Evolutionary conservation across 2,888 invertebrate species (phyloP).

Genomic region (Lamellibrachia columna): DNA sequence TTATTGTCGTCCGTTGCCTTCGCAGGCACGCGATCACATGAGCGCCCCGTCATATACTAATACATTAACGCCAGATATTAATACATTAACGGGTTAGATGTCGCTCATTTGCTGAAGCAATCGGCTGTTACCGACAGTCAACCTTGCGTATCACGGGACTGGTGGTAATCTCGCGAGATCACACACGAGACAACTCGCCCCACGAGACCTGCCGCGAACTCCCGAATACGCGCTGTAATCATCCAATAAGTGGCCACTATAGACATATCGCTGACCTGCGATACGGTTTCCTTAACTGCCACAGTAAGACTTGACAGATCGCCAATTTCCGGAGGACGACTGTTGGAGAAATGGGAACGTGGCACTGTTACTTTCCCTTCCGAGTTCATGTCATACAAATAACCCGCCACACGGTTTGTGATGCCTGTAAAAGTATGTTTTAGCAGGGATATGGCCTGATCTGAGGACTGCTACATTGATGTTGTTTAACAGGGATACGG

Average conservation of each 20-base stretch:
- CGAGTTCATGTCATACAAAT: too few species aligned
- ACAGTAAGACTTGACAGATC: neutral
- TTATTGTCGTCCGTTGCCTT: neutral
- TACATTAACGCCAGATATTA: neutral
- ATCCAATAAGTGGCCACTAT: neutral
- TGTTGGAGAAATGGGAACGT: neutral
- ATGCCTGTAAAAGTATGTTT: too few species aligned
- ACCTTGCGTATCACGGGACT: neutral
- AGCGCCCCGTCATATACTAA: neutral
- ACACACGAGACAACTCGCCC: neutral
- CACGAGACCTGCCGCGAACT: neutral
- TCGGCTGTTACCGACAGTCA: neutral
- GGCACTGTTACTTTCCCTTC: too few species aligned
- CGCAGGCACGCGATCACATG: neutral
- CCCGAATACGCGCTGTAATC: neutral
- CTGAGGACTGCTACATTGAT: too few species aligned
- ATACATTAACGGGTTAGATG: neutral
- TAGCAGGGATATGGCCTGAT: too few species aligned
- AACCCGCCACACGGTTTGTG: too few species aligned
- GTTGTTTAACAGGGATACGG: too few species aligned
- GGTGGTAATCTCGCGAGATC: constrained; percentile 12
- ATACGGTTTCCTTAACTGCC: constrained; percentile 9
- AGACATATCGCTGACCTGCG: neutral
- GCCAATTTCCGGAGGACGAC: neutral
- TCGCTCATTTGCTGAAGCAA: neutral